Evolutionary conservation across 2,888 invertebrate species (phyloP), one percentile per base, ranked within the genome.

Genomic region (Phalera bucephala): DNA sequence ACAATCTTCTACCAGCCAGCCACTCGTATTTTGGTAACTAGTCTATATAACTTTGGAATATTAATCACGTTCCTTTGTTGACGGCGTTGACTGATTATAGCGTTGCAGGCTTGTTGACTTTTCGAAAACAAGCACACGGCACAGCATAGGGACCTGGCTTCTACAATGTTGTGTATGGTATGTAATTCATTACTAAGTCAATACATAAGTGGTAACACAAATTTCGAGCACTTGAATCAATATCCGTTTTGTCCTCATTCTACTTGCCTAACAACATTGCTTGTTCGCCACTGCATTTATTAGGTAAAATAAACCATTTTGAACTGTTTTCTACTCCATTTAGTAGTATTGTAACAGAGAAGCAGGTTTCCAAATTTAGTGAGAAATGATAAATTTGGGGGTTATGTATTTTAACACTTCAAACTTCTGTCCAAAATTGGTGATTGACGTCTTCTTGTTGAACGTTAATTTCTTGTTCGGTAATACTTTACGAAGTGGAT

Each of bases 191-290:
- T 57, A 52, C 52, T 52, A 58, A 68, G 60, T 64, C 55, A 71
- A 72, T 61, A 64, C 52, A 41, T 47, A 64, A 55, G 59, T 67
- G 61, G 52, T 54, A 60, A 51, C 62, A 66, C 58, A 69, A 70
- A 72, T 64, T 60, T 38, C 37, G 37, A 52, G 27, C 80, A 80
- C 55, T 78, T 81, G 80, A 53, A 43, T 54, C 72, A 74, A 81
- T 70, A 80, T 80, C 77, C 73, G 71, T 71, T 72, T 65, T 70
- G 77, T 76, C 59, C 72, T 65, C 72, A 63, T 66, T 76, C 58
- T 59, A 50, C 44, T 44, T 37, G 38, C 30, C 19, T 28, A 8
- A 29, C 27, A 25, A 25, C 22, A 30, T 38, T 39, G 31, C 19
- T 26, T 41, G 28, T 32, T 33, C 22, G 31, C 32, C 12, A 12